These are phyloP conservation scores for Anolis sagrei DNA, from an alignment of 2,113 vertebrate species.

Conservation along the genomic window DNA sequence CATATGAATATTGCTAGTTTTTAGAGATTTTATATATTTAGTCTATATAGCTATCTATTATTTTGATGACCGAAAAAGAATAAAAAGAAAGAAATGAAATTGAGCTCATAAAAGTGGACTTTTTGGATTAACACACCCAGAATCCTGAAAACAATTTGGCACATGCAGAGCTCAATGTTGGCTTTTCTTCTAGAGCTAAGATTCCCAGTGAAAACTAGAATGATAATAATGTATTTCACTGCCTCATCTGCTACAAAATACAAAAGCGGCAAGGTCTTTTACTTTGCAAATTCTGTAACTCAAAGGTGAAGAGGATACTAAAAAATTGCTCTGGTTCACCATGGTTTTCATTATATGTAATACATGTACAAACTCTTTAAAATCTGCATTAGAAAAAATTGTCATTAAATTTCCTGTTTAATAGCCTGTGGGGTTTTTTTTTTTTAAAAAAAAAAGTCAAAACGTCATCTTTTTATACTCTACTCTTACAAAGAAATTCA, in stretches of 20 bases:
- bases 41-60: too few species aligned
- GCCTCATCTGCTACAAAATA: background rate
- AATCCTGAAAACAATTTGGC: background rate
- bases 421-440: background rate
- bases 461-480: background rate
- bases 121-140: too few species aligned
- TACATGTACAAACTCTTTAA: slow-evolving; percentile 11
- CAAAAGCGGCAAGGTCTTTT: slow-evolving; percentile 20
- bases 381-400: slow-evolving; percentile 18
- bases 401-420: background rate
- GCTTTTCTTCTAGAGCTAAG: background rate
- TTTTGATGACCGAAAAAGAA: background rate
- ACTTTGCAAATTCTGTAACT: background rate
- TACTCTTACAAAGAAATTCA: background rate
- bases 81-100: background rate
- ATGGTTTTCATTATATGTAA: slow-evolving; percentile 9
- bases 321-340: background rate
- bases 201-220: background rate
- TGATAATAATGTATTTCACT: background rate
- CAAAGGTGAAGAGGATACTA: slow-evolving; percentile 31
- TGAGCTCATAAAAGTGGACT: too few species aligned
- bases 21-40: too few species aligned
- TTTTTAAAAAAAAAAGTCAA: slow-evolving; percentile 23
- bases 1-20: too few species aligned
- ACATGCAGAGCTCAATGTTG: slow-evolving; percentile 18